Base-by-base conservation (phyloP, 2,888 invertebrate genomes). In the Chirona hameri region DNA sequence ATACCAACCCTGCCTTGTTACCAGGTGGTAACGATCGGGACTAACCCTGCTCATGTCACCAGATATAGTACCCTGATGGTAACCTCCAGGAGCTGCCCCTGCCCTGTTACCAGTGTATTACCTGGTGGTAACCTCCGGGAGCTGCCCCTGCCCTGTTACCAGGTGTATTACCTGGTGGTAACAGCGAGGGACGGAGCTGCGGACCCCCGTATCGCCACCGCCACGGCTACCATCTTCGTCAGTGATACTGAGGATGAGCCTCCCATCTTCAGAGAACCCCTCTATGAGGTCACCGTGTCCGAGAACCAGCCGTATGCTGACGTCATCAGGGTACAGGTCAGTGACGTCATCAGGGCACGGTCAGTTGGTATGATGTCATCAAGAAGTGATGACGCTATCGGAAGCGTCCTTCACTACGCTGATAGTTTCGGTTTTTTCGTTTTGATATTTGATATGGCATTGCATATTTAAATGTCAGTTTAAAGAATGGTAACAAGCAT, bases 161-260 rank as follows among this genome's bases (percentile, higher is more conserved):
- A 93, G 93, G 92, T 92, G 79, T 93, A 94, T 87, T 91, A 91
- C 84, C 94, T 96, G 88, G 95, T 95, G 76, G 95, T 96, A 15
- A 96, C 95, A 0, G 96, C 96, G 0, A 93, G 92, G 87, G 97
- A 97, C 87, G 94, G 95, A 31, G 96, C 95, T 0, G 91, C 93
- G 0, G 95, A 96, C 90, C 93, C 94, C 7, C 91, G 96, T 24
- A 90, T 96, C 65, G 95, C 95, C 3, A 96, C 96, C 0, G 95
- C 96, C 0, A 94, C 95, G 0, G 95, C 96, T 18, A 93, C 94
- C 0, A 92, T 97, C 0, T 90, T 90, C 85, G 95, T 96, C 0
- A 90, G 92, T 82, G 96, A 97, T 87, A 89, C 93, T 0, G 92
- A 93, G 82, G 97, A 97, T 87, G 96, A 96, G 88, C 90, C 92